These are phyloP conservation scores for Mallotus villosus DNA, from an alignment of 2,797 vertebrate species.

Conservation along the genomic window DNA sequence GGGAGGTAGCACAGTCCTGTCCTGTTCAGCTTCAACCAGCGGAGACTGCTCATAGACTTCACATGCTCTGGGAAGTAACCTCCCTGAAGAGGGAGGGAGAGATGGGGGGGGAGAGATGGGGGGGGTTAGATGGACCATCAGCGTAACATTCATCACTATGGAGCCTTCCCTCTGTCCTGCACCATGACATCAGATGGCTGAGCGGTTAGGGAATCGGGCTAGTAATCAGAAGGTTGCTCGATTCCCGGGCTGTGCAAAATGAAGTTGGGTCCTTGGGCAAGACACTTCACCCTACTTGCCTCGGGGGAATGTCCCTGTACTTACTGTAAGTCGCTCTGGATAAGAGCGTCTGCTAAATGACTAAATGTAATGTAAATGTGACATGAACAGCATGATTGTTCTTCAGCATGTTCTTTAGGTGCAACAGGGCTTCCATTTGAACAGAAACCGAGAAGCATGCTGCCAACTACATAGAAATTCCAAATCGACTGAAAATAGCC, in stretches of 20 bases:
- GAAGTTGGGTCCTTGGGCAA: too few species aligned
- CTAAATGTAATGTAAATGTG: too few species aligned
- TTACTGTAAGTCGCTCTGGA: too few species aligned
- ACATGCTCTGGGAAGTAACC: slow-evolving; percentile 97
- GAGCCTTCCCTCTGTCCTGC: neutral
- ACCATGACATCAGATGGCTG: too few species aligned
- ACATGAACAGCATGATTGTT: neutral
- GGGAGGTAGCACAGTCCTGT: slow-evolving; percentile 97
- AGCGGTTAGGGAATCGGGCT: too few species aligned
- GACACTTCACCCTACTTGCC: too few species aligned
- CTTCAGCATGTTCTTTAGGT: neutral
- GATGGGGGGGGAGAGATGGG: neutral
- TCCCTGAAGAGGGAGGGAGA: slow-evolving; percentile 68
- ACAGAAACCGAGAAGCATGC: neutral
- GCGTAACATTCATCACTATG: neutral
- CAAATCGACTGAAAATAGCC: neutral
- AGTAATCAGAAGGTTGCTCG: too few species aligned
- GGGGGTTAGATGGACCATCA: neutral
- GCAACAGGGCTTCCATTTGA: neutral
- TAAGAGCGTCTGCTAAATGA: too few species aligned
- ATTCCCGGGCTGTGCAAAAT: too few species aligned
- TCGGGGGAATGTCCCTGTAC: too few species aligned
- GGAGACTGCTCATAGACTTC: slow-evolving; percentile 93
- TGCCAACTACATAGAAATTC: neutral
- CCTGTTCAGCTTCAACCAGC: slow-evolving; percentile 96